Evolutionary conservation across 1,140 invertebrate genomes (phyloP), one percentile per base, ranked within the genome.

Genomic region (Plutomurus gul): DNA sequence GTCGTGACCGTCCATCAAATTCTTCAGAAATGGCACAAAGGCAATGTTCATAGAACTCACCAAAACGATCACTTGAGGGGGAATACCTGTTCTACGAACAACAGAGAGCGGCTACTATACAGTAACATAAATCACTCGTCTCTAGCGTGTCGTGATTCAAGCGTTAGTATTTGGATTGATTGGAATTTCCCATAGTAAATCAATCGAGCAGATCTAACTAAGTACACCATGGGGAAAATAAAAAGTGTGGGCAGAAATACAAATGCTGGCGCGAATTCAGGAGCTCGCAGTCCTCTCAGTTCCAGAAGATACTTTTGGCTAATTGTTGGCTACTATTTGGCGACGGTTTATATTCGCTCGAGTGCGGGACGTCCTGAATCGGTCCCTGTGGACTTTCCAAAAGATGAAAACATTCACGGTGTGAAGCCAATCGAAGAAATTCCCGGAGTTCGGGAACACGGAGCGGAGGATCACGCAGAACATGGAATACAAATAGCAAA

Each of bases 401-500:
- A 36, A 22, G 30, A 25, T 18, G 56, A 60, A 33, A 18, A 11
- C 0, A 11, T 46, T 20, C 13, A 56, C 4, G 60, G 43, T 33
- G 65, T 70, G 10, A 75, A 46, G 4, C 72, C 36, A 4, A 18
- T 33, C 4, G 73, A 60, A 33, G 76, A 81, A 22, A 60, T 75
- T 16, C 60, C 71, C 8, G 56, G 51, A 22, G 37, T 71, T 7
- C 43, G 3, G 37, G 25, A 40, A 8, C 20, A 56, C 47, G 43
- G 43, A 1, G 65, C 49, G 8, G 27, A 47, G 7, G 18, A 18
- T 4, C 49, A 18, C 4, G 36, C 1, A 22, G 16, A 49, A 18
- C 78, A 81, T 77, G 82, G 82, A 39, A 82, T 83, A 85, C 91
- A 92, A 30, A 90, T 97, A 47, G 91, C 93, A 18, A 91, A 90